Evolutionary conservation across 2,888 invertebrate genomes (phyloP).

Genomic region (Polymixis lichenea): DNA sequence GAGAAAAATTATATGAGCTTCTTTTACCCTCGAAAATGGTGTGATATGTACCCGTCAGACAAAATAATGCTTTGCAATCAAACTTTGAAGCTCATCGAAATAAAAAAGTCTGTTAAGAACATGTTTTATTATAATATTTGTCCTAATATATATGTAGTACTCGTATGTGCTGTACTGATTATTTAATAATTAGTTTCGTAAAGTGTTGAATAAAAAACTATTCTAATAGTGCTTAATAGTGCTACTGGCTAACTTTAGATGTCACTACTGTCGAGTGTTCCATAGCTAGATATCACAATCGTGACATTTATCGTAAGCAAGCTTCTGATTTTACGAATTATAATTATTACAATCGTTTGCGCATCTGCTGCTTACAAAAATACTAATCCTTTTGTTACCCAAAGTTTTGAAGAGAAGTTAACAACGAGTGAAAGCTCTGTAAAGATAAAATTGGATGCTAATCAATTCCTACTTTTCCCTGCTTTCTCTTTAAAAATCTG

Average conservation of each 20-base stretch:
- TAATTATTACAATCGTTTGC: not conserved
- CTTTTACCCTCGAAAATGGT: not conserved
- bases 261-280: not conserved
- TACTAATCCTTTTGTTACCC: not conserved
- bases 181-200: no score
- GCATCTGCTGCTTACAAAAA: not conserved
- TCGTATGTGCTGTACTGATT: not conserved
- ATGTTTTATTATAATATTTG: not conserved
- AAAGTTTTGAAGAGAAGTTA: not conserved
- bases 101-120: not conserved
- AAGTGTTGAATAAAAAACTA: not conserved
- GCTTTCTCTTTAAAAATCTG: no score
- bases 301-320: not conserved
- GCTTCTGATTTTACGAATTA: not conserved
- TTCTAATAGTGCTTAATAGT: not conserved
- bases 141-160: not conserved
- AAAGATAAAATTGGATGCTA: no score
- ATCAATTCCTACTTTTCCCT: no score
- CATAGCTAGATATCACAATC: no score
- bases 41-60: not conserved
- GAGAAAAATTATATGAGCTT: not conserved
- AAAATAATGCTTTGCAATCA: not conserved
- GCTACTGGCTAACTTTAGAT: not conserved
- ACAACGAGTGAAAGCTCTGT: not conserved
- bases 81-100: not conserved